Base-by-base conservation (phyloP, 2,113 vertebrate species). In the Zapornia atra region DNA sequence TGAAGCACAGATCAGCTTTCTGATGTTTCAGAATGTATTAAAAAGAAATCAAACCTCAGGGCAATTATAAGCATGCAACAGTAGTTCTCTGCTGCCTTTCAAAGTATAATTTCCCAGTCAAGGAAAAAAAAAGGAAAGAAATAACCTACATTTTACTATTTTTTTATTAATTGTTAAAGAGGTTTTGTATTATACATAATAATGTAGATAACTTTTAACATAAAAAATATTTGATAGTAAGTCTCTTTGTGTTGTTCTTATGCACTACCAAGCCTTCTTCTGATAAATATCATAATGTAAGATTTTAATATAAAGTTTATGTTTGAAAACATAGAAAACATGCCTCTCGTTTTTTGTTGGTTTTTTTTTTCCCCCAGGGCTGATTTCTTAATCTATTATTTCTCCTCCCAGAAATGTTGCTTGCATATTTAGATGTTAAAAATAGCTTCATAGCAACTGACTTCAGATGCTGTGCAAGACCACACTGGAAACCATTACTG, bases 21-120 rank as follows among this genome's bases (percentile, higher is more conserved):
- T 92, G 88, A 80, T 50, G 94, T 93, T 88, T 96, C 54, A 80
- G 54, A 80, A 48, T 77, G 25, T 82, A 85, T 92, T 92, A 92
- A 90, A 76, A 93, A 76, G 24, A 26, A 95, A 86, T 69, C 53
- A 86, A 80, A 92, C 88, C 66, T 80, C 68, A 77, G 46, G 88
- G 75, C 54, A 88, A 88, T 79, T 88, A 80, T 22, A 90, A 87
- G 11, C 40, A 82, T 80, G 57, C 63, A 91, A 72, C 53, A 94
- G 57, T 78, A 92, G 25, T 57, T 95, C 63, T 29, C 79, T 86
- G 59, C 31, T 86, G 79, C 33, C 34, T 86, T 93, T 90, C 48
- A 80, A 92, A 80, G 63, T 73, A n/a, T 54, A 66, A 65, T 82
- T 85, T 94, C 12, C 10, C n/a, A 54, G 25, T 65, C 22, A 88